These are phyloP conservation scores for Triplophysa rosa DNA, from an alignment of 2,113 vertebrate genomes.

Conservation along the genomic window DNA sequence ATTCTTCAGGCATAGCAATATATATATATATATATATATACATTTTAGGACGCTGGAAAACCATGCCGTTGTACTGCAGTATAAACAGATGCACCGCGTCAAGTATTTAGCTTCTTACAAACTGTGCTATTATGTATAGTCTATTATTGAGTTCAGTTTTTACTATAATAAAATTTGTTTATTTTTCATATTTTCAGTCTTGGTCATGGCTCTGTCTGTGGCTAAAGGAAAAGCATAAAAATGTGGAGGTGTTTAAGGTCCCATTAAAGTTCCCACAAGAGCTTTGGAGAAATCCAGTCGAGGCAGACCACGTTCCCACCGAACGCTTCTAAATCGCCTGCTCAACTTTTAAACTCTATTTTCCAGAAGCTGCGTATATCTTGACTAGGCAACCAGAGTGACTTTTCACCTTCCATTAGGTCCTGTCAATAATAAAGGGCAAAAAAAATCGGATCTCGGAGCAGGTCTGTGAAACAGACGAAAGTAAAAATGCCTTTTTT, in stretches of 20 bases:
- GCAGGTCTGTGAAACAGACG: slow-evolving; percentile 30
- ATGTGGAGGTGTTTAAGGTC: slow-evolving; percentile 30
- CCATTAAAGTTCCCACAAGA: slow-evolving; percentile 34
- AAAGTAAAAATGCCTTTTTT: slow-evolving; percentile 36
- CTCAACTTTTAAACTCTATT: slow-evolving; percentile 52
- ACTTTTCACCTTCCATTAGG: slow-evolving; percentile 59
- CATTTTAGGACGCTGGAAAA: background rate
- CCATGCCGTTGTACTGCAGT: too few relatives aligned
- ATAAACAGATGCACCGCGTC: too few relatives aligned
- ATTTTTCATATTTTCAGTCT: slow-evolving; percentile 1
- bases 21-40: too few relatives aligned
- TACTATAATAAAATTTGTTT: background rate
- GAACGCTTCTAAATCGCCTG: slow-evolving; percentile 44
- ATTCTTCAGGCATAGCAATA: slow-evolving; percentile 20
- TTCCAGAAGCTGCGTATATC: slow-evolving; percentile 49
- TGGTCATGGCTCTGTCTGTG: background rate
- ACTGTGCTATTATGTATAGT: background rate
- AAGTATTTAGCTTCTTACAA: slow-evolving; percentile 18
- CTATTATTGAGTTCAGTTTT: background rate
- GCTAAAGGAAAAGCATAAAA: slow-evolving; percentile 8
- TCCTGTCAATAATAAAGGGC: slow-evolving; percentile 47
- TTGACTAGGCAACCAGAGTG: slow-evolving; percentile 48
- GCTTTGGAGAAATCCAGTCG: slow-evolving; percentile 17
- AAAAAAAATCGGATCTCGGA: slow-evolving; percentile 46
- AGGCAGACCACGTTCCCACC: slow-evolving; percentile 15